These are phyloP conservation scores for Lycophotia porphyrea DNA, from an alignment of 2,888 invertebrate species.

Conservation along the genomic window DNA sequence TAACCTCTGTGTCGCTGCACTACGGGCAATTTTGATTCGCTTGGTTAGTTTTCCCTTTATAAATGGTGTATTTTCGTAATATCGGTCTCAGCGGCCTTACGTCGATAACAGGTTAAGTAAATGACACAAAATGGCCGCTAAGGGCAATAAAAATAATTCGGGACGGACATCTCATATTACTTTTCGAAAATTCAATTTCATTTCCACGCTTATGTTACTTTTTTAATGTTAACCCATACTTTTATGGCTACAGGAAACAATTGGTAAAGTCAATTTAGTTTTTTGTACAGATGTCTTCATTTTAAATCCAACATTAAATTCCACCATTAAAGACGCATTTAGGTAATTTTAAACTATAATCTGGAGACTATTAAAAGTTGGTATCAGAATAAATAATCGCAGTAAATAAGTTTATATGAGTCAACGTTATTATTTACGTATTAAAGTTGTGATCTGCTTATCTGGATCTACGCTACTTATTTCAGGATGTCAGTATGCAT, in stretches of 20 bases:
- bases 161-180: conserved; percentile 78
- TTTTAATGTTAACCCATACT: conserved; percentile 64
- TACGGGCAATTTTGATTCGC: conserved; percentile 56
- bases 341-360: conserved; percentile 65
- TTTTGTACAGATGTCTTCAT: conserved; percentile 69
- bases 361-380: conserved; percentile 57
- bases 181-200: conserved; percentile 83
- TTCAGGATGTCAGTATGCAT: not conserved
- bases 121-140: conserved; percentile 84
- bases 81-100: conserved; percentile 71
- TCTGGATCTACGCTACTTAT: not conserved
- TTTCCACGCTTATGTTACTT: conserved; percentile 75
- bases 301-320: conserved; percentile 65
- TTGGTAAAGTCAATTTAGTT: conserved; percentile 70
- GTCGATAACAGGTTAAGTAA: conserved; percentile 86
- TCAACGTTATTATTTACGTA: conserved; percentile 52
- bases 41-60: conserved; percentile 57
- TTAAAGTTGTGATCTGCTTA: conserved; percentile 24
- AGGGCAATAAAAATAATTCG: conserved; percentile 80
- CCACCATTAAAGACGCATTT: conserved; percentile 71
- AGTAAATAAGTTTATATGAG: conserved; percentile 44
- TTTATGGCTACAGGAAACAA: conserved; percentile 71
- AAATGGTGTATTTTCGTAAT: conserved; percentile 70
- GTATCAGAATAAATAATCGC: conserved; percentile 53
- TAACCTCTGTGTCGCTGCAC: conserved; percentile 61